Percentiles rank a stretch among this genome's conserved stretches.
Conservation (phyloP, 1,140 invertebrate genomes). For the Bombus confusus region DNA sequence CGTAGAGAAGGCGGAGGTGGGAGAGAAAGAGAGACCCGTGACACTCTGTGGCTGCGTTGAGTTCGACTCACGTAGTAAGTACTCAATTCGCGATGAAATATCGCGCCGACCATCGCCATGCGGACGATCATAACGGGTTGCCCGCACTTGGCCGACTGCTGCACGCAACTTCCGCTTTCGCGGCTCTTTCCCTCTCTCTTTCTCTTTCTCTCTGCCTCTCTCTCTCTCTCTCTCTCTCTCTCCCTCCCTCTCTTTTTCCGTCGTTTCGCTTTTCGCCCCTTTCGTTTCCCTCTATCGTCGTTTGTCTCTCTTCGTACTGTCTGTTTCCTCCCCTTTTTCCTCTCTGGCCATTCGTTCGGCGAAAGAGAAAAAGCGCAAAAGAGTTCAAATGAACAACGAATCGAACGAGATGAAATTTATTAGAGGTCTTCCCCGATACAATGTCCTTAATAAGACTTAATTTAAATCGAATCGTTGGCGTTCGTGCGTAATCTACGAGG, state of each 20-base stretch:
- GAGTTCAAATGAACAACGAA: conserved; percentile 19
- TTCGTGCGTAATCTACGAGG: conserved; percentile 1
- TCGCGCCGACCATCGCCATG: conserved; percentile 69
- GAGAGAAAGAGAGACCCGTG: conserved; percentile 54
- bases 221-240: background rate
- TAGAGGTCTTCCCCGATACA: conserved; percentile 36
- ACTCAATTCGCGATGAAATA: conserved; percentile 78
- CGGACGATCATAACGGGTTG: conserved; percentile 74
- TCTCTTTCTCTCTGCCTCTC: background rate
- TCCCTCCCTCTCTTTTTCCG: background rate
- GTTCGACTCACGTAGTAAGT: conserved; percentile 75
- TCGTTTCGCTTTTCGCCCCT: background rate
- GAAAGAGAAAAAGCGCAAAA: background rate
- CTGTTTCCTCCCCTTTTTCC: too few species aligned
- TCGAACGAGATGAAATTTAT: conserved; percentile 61
- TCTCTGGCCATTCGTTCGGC: background rate
- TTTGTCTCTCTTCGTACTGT: too few species aligned
- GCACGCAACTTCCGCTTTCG: conserved; percentile 74
- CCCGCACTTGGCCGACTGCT: conserved; percentile 71
- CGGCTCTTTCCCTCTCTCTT: conserved; percentile 37
- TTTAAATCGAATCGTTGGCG: conserved; percentile 52
- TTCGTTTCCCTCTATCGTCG: background rate
- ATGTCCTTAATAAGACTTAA: conserved; percentile 63
- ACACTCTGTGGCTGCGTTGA: conserved; percentile 74
- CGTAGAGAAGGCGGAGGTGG: conserved; percentile 32